These are phyloP conservation scores for Erpetoichthys calabaricus DNA, from an alignment of 2,797 vertebrate genomes.

Conservation along the genomic window DNA sequence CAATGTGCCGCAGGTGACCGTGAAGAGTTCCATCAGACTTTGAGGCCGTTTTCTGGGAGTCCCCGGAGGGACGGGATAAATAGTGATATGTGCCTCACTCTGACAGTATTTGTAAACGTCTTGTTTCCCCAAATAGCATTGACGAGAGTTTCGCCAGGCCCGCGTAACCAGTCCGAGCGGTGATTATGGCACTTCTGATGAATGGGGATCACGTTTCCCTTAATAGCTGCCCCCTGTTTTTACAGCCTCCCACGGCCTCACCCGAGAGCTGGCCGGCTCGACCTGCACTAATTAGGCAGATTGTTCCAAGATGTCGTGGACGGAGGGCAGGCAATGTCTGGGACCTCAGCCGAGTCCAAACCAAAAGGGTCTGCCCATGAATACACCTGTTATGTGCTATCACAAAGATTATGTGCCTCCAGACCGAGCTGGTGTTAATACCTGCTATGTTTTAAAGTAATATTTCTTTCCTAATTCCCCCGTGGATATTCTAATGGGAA, in stretches of 20 bases:
- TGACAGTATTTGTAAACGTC: conserved; percentile 80
- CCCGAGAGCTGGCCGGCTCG: conserved; percentile 63
- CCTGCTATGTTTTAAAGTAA: no score
- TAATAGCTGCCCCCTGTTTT: conserved; percentile 80
- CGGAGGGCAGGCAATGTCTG: conserved; percentile 18
- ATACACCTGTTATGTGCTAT: conserved; percentile 47
- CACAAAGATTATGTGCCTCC: conserved; percentile 15
- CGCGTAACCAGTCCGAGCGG: conserved; percentile 39
- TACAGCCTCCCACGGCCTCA: conserved; percentile 76
- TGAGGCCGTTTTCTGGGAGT: conserved; percentile 9
- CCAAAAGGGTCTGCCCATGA: conserved; percentile 30
- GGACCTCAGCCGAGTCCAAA: conserved; percentile 23
- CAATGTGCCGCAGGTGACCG: not conserved
- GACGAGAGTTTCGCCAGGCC: conserved; percentile 50
- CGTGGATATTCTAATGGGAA: no score
- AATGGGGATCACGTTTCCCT: conserved; percentile 77
- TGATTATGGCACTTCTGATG: conserved; percentile 69
- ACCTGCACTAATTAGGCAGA: conserved; percentile 82
- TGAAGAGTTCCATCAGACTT: no score
- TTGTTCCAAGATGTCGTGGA: conserved; percentile 77
- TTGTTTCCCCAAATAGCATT: conserved; percentile 67
- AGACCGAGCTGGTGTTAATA: no score
- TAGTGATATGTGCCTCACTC: conserved; percentile 43
- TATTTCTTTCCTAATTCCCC: no score
- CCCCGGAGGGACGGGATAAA: conserved; percentile 37